Evolutionary conservation across 1,140 invertebrate species (phyloP).

Genomic region (Hypsibius dujardini): DNA sequence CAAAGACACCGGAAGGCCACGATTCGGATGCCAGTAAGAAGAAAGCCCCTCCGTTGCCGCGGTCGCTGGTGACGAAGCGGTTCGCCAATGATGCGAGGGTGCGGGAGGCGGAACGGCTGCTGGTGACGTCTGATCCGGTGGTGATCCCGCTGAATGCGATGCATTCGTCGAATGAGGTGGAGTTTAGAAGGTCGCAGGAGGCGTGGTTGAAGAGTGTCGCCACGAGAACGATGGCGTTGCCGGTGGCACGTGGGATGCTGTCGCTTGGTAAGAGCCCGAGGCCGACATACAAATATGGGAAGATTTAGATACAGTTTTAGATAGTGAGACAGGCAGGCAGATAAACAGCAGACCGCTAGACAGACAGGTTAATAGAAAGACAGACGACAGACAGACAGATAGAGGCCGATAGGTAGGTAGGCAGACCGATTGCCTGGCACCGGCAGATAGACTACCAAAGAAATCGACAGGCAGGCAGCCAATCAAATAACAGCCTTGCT

Average conservation of each 20-base stretch:
- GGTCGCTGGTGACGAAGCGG: slow-evolving; percentile 39
- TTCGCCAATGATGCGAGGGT: slow-evolving; percentile 56
- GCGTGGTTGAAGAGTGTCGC: slow-evolving; percentile 68
- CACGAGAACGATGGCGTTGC: slow-evolving; percentile 77
- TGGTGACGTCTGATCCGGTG: slow-evolving; percentile 73
- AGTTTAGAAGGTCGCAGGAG: slow-evolving; percentile 92
- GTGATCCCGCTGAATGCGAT: slow-evolving; percentile 46
- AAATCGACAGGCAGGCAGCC: no score
- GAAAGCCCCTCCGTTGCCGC: background rate
- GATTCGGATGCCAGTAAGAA: background rate
- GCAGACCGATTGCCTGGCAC: no score
- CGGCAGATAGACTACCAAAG: no score
- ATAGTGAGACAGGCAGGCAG: no score
- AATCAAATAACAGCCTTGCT: no score
- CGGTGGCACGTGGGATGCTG: slow-evolving; percentile 48
- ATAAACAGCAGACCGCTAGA: no score
- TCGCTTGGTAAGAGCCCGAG: slow-evolving; percentile 51
- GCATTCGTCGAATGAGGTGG: slow-evolving; percentile 52
- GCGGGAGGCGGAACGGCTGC: slow-evolving; percentile 58
- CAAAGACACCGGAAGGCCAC: background rate
- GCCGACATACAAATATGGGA: slow-evolving; percentile 31
- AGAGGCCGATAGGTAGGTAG: no score
- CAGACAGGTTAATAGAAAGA: no score
- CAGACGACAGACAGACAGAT: no score
- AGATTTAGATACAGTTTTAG: slow-evolving; percentile 3